Percentiles rank a stretch among this genome's conserved stretches.
Conservation (phyloP, 2,113 vertebrate species). For the Malurus elegans region DNA sequence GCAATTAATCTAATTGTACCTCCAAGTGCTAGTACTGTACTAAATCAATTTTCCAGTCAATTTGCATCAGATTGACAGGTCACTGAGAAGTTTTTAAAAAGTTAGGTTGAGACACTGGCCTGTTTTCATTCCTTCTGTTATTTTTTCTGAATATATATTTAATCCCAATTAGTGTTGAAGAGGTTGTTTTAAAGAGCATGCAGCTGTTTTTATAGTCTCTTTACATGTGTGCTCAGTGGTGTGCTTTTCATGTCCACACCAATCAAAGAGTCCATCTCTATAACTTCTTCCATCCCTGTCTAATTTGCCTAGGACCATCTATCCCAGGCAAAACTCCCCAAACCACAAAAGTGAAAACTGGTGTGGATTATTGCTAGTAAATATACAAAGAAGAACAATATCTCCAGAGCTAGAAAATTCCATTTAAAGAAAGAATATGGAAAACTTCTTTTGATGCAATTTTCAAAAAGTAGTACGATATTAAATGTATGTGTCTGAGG, state of each 20-base stretch:
- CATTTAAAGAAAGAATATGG: background rate
- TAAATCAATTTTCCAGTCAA: background rate
- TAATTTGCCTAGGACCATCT: background rate
- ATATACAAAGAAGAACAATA: background rate
- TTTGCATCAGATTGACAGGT: background rate
- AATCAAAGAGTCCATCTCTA: background rate
- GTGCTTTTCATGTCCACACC: background rate
- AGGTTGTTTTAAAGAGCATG: background rate
- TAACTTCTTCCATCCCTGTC: background rate
- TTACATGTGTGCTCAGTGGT: background rate
- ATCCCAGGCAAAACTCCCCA: background rate
- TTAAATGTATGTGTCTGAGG: background rate
- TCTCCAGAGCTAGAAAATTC: background rate
- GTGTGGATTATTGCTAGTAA: background rate
- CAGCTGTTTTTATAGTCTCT: background rate
- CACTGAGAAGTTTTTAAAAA: background rate
- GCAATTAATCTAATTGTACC: background rate
- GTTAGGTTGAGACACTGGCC: background rate
- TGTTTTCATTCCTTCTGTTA: background rate
- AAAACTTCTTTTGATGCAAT: background rate
- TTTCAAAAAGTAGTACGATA: background rate
- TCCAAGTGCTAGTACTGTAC: background rate
- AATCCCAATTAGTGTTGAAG: background rate
- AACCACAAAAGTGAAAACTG: background rate
- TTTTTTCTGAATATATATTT: background rate